These are phyloP conservation scores for Eurytoma adleriae DNA, from an alignment of 2,888 invertebrate species.

Conservation along the genomic window DNA sequence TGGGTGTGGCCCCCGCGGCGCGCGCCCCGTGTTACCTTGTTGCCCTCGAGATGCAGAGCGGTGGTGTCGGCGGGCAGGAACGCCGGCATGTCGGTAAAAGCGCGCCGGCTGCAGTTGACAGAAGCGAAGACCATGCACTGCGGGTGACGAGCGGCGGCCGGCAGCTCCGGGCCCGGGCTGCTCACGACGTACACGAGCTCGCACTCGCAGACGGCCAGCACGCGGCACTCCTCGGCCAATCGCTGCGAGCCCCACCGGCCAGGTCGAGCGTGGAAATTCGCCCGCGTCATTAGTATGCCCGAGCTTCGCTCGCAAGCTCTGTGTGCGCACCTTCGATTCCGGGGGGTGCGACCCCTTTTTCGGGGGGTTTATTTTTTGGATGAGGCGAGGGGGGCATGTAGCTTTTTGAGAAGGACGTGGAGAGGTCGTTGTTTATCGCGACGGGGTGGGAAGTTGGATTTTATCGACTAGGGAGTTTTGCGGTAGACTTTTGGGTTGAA, in stretches of 20 bases:
- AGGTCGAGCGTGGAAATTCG: constrained; percentile 2
- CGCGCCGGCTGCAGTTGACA: constrained; percentile 82
- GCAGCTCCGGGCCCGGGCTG: constrained; percentile 70
- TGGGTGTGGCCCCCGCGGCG: too few relatives aligned
- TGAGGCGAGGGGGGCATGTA: too few relatives aligned
- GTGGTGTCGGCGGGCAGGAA: constrained; percentile 82
- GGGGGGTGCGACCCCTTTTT: too few relatives aligned
- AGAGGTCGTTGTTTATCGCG: too few relatives aligned
- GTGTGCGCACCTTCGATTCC: too few relatives aligned
- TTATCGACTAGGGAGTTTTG: too few relatives aligned
- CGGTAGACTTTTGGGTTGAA: too few relatives aligned
- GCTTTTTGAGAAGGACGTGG: too few relatives aligned
- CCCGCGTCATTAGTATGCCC: not conserved
- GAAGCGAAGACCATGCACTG: constrained; percentile 81
- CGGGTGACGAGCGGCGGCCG: constrained; percentile 58
- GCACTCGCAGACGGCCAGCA: constrained; percentile 77
- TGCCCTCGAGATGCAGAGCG: constrained; percentile 81
- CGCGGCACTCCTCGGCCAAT: constrained; percentile 80
- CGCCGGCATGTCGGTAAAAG: constrained; percentile 79
- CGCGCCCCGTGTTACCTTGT: constrained; percentile 79
- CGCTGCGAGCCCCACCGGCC: constrained; percentile 72
- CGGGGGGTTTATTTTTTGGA: too few relatives aligned
- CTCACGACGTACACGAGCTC: constrained; percentile 82
- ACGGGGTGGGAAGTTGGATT: too few relatives aligned
- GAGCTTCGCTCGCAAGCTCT: not conserved